A percentile compares a stretch with the other conserved stretches of the same genome.
Conservation (phyloP, 2,888 invertebrate genomes). For the Operophtera brumata region DNA sequence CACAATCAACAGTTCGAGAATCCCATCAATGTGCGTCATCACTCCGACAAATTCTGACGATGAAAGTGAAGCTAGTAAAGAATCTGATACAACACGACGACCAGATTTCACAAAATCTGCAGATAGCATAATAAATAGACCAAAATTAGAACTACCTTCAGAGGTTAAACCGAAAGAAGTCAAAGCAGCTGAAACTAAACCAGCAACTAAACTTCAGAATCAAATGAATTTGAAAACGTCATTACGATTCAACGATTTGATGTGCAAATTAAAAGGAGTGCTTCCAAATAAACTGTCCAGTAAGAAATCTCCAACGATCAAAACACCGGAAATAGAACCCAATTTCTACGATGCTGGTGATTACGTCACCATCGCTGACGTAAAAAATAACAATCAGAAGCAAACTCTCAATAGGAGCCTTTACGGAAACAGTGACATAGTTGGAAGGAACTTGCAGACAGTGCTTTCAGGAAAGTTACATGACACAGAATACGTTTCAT, state of each 20-base stretch:
- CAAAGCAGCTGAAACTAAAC: conserved; percentile 48
- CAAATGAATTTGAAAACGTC: conserved; percentile 58
- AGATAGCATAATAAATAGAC: conserved; percentile 47
- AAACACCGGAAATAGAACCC: conserved; percentile 70
- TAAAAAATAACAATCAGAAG: conserved; percentile 88
- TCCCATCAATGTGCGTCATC: conserved; percentile 95
- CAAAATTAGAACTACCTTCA: conserved; percentile 66
- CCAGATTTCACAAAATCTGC: conserved; percentile 32
- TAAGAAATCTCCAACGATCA: conserved; percentile 74
- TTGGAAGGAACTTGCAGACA: conserved; percentile 82
- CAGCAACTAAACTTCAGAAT: conserved; percentile 46
- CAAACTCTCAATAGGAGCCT: conserved; percentile 64
- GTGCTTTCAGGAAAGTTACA: conserved; percentile 81
- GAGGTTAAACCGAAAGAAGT: conserved; percentile 58
- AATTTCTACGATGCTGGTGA: conserved; percentile 85
- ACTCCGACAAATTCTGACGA: conserved; percentile 94
- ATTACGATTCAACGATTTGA: conserved; percentile 84
- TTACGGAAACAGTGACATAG: conserved; percentile 85
- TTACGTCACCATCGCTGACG: conserved; percentile 92
- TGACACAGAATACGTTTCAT: conserved; percentile 89
- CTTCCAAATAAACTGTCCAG: conserved; percentile 75
- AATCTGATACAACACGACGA: conserved; percentile 40
- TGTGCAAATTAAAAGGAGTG: conserved; percentile 86
- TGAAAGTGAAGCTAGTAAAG: conserved; percentile 82
- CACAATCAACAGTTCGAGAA: conserved; percentile 91